Base-by-base conservation (phyloP, 2,888 invertebrate species). In the Coelopa pilipes region DNA sequence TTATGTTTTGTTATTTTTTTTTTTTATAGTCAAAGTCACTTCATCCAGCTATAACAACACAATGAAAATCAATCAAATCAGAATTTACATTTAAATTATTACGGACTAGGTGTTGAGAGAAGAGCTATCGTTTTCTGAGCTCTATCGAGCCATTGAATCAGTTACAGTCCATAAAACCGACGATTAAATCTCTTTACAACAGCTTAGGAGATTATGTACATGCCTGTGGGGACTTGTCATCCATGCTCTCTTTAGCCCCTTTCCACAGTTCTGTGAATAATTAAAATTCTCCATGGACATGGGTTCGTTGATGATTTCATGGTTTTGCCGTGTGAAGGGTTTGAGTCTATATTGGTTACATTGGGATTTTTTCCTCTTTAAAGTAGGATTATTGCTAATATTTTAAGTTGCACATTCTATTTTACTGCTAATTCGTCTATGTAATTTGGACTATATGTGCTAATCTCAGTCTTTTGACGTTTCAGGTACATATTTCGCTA, bases 401-500 rank as follows among this genome's bases (percentile, higher is more conserved):
- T 70, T 68, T 70, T 45, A 59, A 46, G 68, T 68, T 50, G 70
- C 50, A 47, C 55, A 46, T 57, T 55, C 59, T 53, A 65, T 70
- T 34, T 34, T 34, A 34, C 34, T 34, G 34, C 34, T 34, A 34
- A 34, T 34, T 34, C 7, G 34, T 34, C 34, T 34, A 34, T 34
- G 34, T 2, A 34, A 34, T 34, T 4, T 34, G 4, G 2, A 34
- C 34, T 34, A 34, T 34, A 34, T 34, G 34, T 7, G 7, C 7
- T 34, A 34, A 34, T 34, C 34, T 4, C 4, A 34, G 34, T 7
- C 74, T 63, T 72, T 73, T 76, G 78, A 75, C 63, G 75, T 82
- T 85, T 71, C 83, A 85, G 86, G 82, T 84, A 82, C 79, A 83
- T 81, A 84, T 84, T 83, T 83, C 76, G 75, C 78, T 78, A 80